Conservation (phyloP, 2,113 vertebrate species). For the Notiomystis cincta region DNA sequence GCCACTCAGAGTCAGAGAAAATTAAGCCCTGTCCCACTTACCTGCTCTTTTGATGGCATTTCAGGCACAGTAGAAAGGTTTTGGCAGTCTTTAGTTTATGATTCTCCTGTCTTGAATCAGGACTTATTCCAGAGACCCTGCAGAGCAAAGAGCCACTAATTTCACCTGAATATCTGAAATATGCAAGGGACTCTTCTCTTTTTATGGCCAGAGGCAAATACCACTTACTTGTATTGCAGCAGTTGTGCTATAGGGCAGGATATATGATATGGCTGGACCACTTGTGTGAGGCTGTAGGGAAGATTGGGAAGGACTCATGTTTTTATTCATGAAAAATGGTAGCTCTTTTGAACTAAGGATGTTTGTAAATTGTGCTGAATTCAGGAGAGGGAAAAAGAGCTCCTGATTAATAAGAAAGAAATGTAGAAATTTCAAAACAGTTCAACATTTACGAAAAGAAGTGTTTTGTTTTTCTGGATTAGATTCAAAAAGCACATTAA, state of each 20-base stretch:
- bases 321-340: not conserved
- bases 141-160: not conserved
- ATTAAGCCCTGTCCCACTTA: not conserved
- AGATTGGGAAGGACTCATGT: not conserved
- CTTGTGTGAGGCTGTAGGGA: not conserved
- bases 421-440: conserved; percentile 11
- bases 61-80: not conserved
- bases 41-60: not conserved
- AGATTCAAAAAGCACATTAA: conserved; percentile 8
- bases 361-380: not conserved
- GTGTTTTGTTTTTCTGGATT: not conserved
- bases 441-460: not conserved
- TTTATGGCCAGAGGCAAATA: not conserved
- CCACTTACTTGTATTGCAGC: not conserved
- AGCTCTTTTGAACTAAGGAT: not conserved
- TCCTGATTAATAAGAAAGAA: conserved; percentile 17
- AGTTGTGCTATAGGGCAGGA: fast-evolving
- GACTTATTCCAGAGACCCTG: not conserved
- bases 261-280: not conserved
- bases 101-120: not conserved
- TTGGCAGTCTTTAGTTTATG: not conserved
- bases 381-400: not conserved
- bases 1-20: not conserved
- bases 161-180: not conserved
- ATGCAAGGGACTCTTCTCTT: not conserved